Conservation (phyloP, 2,888 invertebrate species). For the Charanyca ferruginea region DNA sequence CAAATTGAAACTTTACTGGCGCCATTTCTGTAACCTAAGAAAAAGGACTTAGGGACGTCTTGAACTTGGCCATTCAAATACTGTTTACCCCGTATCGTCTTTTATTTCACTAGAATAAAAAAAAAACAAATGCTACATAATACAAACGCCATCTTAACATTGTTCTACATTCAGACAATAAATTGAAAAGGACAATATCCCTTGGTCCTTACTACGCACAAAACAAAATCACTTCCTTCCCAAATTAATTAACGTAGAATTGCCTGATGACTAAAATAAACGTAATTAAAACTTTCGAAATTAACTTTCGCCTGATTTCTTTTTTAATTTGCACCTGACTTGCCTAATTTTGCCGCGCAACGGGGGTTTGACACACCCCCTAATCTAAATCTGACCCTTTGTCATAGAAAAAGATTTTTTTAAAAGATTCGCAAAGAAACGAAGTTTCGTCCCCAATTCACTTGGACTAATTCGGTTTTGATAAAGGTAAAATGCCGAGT, state of each 20-base stretch:
- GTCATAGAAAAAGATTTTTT: constrained; percentile 77
- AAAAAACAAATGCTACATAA: background rate
- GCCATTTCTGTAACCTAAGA: no score
- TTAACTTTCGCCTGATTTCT: constrained; percentile 89
- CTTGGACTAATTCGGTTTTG: constrained; percentile 62
- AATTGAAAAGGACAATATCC: constrained; percentile 49
- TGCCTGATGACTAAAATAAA: constrained; percentile 88
- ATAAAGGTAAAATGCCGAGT: constrained; percentile 60
- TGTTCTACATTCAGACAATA: constrained; percentile 36
- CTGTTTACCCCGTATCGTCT: background rate
- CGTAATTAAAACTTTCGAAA: constrained; percentile 90
- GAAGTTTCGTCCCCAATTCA: constrained; percentile 57
- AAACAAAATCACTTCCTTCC: constrained; percentile 68
- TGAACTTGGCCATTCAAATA: no score
- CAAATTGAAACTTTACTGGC: no score
- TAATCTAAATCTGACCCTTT: constrained; percentile 80
- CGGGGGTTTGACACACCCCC: constrained; percentile 89
- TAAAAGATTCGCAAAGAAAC: constrained; percentile 63
- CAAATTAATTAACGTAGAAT: constrained; percentile 85
- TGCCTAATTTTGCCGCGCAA: constrained; percentile 85
- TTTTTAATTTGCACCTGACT: constrained; percentile 89
- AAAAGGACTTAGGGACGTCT: no score
- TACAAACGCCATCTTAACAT: constrained; percentile 2
- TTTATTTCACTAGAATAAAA: background rate
- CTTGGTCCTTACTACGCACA: constrained; percentile 41